These are phyloP conservation scores for Neomorphus geoffroyi DNA, from an alignment of 2,797 vertebrate genomes.

Conservation along the genomic window DNA sequence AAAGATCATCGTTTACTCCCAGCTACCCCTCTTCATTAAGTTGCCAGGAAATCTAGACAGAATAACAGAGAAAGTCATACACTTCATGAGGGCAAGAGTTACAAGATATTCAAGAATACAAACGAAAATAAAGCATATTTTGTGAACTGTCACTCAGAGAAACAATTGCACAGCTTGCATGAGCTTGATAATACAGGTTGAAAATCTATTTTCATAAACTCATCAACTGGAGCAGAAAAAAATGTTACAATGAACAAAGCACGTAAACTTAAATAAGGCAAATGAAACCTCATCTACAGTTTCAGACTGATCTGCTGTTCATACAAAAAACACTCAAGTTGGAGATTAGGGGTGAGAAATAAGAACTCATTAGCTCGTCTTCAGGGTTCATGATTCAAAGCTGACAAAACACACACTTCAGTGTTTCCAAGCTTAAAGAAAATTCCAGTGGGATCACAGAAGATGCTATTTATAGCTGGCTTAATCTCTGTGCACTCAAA, in stretches of 20 bases:
- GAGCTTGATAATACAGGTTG: not conserved
- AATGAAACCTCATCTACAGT: not conserved
- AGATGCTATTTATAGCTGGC: conserved; percentile 62
- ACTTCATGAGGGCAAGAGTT: not conserved
- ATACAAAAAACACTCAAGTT: not conserved
- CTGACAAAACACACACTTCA: conserved; percentile 76
- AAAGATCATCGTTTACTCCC: not conserved
- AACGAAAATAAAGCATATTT: not conserved
- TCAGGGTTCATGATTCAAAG: conserved; percentile 73
- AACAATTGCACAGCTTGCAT: not conserved
- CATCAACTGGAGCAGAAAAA: conserved; percentile 2
- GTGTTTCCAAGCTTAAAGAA: conserved; percentile 76
- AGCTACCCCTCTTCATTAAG: not conserved
- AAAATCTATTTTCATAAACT: conserved; percentile 29
- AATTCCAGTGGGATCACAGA: conserved; percentile 72
- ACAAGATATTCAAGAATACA: not conserved
- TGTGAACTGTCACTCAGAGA: not conserved
- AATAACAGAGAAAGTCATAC: not conserved
- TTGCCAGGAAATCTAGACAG: not conserved
- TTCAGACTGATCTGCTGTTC: conserved; percentile 16
- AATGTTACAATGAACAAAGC: conserved; percentile 1
- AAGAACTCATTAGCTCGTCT: conserved; percentile 74
- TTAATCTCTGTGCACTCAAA: conserved; percentile 59
- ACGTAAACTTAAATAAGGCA: conserved; percentile 8
- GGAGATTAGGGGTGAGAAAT: conserved; percentile 43